A percentile compares a stretch with the other conserved stretches of the same genome.
Conservation (phyloP, 2,113 vertebrate genomes). For the Heloderma charlesbogerti region DNA sequence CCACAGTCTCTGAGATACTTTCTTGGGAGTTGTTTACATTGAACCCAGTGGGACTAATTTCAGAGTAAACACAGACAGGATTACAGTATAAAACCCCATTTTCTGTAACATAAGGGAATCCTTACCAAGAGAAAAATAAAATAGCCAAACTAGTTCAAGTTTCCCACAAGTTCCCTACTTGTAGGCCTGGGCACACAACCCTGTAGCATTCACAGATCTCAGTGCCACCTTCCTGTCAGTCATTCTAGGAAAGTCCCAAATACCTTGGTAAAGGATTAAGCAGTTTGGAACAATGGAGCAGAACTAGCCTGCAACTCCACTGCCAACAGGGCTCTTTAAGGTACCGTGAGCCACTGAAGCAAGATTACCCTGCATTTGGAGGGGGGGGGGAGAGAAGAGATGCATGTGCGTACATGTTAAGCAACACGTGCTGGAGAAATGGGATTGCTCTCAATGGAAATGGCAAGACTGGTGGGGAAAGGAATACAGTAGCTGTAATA, state of each 20-base stretch:
- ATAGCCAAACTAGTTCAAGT: not conserved
- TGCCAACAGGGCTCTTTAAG: not conserved
- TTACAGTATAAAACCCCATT: not conserved
- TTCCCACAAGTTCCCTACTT: no score
- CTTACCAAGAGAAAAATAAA: not conserved
- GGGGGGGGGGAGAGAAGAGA: accelerated
- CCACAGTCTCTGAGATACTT: not conserved
- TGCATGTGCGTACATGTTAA: not conserved
- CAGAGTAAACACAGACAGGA: not conserved
- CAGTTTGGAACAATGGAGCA: not conserved
- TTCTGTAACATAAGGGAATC: not conserved
- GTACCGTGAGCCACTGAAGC: not conserved
- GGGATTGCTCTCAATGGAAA: slow-evolving; percentile 41
- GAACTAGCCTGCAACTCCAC: not conserved
- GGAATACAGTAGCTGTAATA: slow-evolving; percentile 78
- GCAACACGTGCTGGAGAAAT: not conserved
- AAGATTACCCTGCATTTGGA: not conserved
- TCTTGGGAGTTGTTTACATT: not conserved
- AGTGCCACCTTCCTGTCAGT: not conserved
- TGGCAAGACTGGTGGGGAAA: slow-evolving; percentile 67
- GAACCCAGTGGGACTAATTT: not conserved
- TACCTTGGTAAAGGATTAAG: not conserved
- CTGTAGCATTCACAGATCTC: not conserved
- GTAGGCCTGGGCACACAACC: not conserved
- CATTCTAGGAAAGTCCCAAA: not conserved